Evolutionary conservation across 2,797 vertebrate species (phyloP).

Genomic region (Danio choprae): DNA sequence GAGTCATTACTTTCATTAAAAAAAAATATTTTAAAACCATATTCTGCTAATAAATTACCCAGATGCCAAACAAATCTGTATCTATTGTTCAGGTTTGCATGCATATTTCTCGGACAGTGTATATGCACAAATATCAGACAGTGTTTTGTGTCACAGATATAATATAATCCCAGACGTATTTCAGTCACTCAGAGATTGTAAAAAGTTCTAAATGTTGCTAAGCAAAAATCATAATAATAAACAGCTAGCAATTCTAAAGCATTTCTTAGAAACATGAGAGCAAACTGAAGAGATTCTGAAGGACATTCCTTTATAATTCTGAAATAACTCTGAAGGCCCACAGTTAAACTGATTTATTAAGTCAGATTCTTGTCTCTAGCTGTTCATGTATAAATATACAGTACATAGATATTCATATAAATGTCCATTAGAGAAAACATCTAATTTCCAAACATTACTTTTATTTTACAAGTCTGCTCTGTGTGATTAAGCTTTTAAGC

Average conservation of each 20-base stretch:
- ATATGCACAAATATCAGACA: too few species aligned
- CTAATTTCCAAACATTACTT: neutral
- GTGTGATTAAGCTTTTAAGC: neutral
- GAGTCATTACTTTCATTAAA: neutral
- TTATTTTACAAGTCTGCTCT: neutral
- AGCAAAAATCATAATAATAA: neutral
- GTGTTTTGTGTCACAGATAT: neutral
- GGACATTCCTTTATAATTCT: neutral
- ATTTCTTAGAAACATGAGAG: neutral
- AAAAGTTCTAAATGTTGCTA: neutral
- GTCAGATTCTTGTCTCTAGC: neutral
- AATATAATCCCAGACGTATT: neutral
- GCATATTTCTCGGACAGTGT: neutral
- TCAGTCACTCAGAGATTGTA: neutral
- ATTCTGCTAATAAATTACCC: neutral
- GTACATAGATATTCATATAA: neutral
- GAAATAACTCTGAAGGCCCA: neutral
- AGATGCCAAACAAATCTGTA: neutral
- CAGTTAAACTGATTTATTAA: neutral
- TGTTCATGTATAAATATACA: neutral
- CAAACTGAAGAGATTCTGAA: conserved; percentile 19
- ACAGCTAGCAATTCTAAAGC: neutral
- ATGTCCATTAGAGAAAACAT: conserved; percentile 1
- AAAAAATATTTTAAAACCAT: neutral
- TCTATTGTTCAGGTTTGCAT: neutral